Conservation (phyloP, 2,113 vertebrate species). For the Toxotes chatareus region DNA sequence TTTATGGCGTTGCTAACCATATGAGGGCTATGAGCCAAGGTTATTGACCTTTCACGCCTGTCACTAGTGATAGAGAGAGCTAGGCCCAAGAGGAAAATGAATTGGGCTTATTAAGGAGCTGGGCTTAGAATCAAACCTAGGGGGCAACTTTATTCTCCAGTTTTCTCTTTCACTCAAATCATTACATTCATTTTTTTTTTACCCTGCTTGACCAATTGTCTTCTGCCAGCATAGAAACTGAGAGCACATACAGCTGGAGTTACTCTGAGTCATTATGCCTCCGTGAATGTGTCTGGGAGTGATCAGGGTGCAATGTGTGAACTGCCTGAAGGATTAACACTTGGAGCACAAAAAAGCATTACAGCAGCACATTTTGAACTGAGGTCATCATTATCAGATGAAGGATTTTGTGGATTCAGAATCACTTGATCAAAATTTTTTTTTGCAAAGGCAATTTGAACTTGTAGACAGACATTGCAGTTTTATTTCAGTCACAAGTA, state of each 20-base stretch:
- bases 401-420: constrained; percentile 51
- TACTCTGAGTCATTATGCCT: constrained; percentile 36
- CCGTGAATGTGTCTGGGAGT: constrained; percentile 16
- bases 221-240: constrained; percentile 41
- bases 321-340: constrained; percentile 66
- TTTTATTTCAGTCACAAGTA: constrained; percentile 53
- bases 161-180: constrained; percentile 60
- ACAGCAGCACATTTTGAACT: constrained; percentile 51
- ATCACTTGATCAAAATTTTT: constrained; percentile 23
- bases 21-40: constrained; percentile 81
- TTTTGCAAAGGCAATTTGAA: constrained; percentile 39
- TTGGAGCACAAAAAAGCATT: constrained; percentile 54
- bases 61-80: constrained; percentile 78
- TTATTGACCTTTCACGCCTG: constrained; percentile 86
- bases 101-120: constrained; percentile 79
- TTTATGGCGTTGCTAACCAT: constrained; percentile 81
- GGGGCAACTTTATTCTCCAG: constrained; percentile 52
- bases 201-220: constrained; percentile 50
- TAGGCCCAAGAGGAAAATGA: constrained; percentile 57
- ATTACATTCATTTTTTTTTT: constrained; percentile 43
- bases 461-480: not conserved
- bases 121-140: constrained; percentile 63
- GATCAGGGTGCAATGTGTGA: constrained; percentile 46
- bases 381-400: constrained; percentile 63
- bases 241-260: constrained; percentile 35